Base-by-base conservation (phyloP, 2,797 vertebrate species). In the Micrastur ruficollis region DNA sequence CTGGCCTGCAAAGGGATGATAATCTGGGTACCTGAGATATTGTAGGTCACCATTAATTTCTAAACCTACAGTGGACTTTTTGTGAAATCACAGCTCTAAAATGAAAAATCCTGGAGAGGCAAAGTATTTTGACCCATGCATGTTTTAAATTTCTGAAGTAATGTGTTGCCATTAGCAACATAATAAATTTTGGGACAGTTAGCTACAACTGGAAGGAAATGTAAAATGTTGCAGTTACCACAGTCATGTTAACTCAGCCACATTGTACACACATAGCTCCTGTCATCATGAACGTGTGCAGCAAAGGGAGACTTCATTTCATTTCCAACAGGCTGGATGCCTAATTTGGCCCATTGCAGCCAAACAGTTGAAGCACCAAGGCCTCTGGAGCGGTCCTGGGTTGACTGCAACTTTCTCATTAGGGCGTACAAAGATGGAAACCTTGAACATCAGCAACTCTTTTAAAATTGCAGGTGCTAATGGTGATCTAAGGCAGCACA, bases 381-480 rank as follows among this genome's bases (percentile, higher is more conserved):
- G 55, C 18, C 82, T 74, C 46, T 31, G 38, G 25, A 70, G 53
- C 80, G 65, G 80, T 16, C 20, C 68, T 23, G 63, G 63, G 5
- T 18, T 47, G 53, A 32, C 23, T 67, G 31, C 44, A 55, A 2
- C 76, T 66, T 53, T 93, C 88, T 79, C n/a, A 32, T 62, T 44
- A 23, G 63, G 55, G 20, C 71, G 31, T 25, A 55, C 44, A 73
- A 75, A 90, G 40, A 68, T 3, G 20, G 58, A 81, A 93, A 79
- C 0, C 0, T n/a, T 52, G 62, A 46, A 86, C 58, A 62, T 72
- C 42, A 55, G 59, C 38, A 70, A 53, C 47, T 80, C 58, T 40
- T 93, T 67, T 27, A 62, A 90, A 93, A 92, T 91, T 81, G 67
- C 81, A 82, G 71, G 76, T 92, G 83, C 70, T 92, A 93, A 55